Evolutionary conservation across 1,140 invertebrate species (phyloP).

Genomic region (Glossosoma conforme): DNA sequence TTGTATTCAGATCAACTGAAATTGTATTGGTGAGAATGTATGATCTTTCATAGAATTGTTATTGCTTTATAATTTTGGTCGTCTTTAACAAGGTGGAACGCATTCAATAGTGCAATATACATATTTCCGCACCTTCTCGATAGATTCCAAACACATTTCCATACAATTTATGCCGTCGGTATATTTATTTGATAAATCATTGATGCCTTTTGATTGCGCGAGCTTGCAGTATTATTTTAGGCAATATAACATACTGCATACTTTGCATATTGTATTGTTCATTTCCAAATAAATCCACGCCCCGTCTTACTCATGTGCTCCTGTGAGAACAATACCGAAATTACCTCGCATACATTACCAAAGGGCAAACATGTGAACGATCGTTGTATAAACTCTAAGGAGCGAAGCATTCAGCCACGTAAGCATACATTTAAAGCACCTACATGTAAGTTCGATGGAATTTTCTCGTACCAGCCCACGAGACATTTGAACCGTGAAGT

Average conservation of each 20-base stretch:
- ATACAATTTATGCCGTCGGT: too few species aligned
- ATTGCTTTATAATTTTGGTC: too few species aligned
- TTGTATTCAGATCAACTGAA: too few species aligned
- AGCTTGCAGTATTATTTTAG: slow-evolving; percentile 17
- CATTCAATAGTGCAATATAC: too few species aligned
- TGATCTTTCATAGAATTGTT: too few species aligned
- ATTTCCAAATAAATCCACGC: slow-evolving; percentile 28
- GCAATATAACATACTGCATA: slow-evolving; percentile 14
- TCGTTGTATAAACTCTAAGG: slow-evolving; percentile 29
- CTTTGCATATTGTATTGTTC: slow-evolving; percentile 23
- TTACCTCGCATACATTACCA: slow-evolving; percentile 31
- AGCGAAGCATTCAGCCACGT: slow-evolving; percentile 20
- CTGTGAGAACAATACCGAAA: slow-evolving; percentile 30
- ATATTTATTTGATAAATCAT: too few species aligned
- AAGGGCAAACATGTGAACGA: slow-evolving; percentile 23
- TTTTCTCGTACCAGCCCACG: neutral
- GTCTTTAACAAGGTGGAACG: too few species aligned
- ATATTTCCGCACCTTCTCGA: too few species aligned
- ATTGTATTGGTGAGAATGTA: too few species aligned
- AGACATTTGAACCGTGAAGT: slow-evolving; percentile 14
- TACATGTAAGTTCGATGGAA: neutral
- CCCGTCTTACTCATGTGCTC: slow-evolving; percentile 8
- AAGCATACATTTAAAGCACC: too few species aligned
- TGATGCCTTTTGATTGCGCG: too few species aligned
- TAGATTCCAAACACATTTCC: too few species aligned